Evolutionary conservation across 92 coral and sea anemone species (phyloP), one percentile per base, ranked within the genome.

Genomic region (Heteractis magnifica): DNA sequence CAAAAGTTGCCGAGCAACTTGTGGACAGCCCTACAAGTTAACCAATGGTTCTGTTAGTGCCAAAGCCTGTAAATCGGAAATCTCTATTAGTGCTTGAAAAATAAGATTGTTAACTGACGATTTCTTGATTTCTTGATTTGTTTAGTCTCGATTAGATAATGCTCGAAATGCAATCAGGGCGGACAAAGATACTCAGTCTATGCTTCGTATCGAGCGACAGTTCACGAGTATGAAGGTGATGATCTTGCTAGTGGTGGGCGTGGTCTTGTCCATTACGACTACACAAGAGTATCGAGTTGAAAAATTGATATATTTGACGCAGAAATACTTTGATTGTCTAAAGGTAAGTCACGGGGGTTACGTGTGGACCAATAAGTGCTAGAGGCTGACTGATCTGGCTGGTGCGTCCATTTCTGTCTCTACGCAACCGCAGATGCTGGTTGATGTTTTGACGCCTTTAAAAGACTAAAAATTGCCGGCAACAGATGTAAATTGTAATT

Each of bases 191-290:
- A 80, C 90, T 3, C 88, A 86, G 51, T 83, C 93, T 10, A 79
- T 96, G 90, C 72, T 90, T 86, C 91, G 95, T 41, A 92, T 94
- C 19, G 99, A 96, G 85, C 87, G 93, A 49, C 99, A 96, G 93
- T 96, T 96, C 56, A 83, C 81, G 56, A 94, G 93, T 56, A 94
- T 96, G 94, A 88, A 95, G 3, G 91, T 87, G 5, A 83, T 91
- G 50, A 89, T 96, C 75, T 21, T 90, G 26, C 65, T 90, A n/a
- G 83, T 93, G 50, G 94, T 92, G 49, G 99, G 94, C 34, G 91
- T 92, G 15, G 89, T 92, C 68, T 55, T 92, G 56, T 78, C 93
- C 68, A 79, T 90, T 59, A 90, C 83, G 52, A 90, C 93, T 12
- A 72, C 85, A 26, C 81, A 89, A 52, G 87, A 81, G 15, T 95